Evolutionary conservation across 1,140 invertebrate genomes (phyloP).

Genomic region (Lithobius niger): DNA sequence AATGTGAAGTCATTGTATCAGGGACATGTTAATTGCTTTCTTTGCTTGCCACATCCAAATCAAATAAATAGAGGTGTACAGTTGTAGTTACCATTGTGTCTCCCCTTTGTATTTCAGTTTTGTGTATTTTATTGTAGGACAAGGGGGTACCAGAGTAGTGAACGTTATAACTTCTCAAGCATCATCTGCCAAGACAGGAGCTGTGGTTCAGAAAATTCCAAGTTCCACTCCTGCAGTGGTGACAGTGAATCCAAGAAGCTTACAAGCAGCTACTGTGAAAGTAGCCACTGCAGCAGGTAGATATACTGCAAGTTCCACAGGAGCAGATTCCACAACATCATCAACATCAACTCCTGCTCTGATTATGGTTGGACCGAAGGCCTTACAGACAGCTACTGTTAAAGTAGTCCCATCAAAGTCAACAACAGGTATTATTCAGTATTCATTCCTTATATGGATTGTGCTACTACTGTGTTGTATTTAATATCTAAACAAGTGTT

Average conservation of each 20-base stretch:
- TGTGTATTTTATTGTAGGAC: conserved; percentile 12
- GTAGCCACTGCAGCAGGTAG: conserved; percentile 13
- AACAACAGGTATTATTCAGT: conserved; percentile 16
- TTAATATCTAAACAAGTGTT: no score
- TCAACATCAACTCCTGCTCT: conserved; percentile 20
- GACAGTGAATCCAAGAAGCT: neutral
- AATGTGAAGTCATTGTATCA: no score
- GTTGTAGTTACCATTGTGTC: no score
- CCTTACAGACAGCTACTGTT: conserved; percentile 29
- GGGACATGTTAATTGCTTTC: no score
- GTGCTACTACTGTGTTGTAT: no score
- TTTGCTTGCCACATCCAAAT: no score
- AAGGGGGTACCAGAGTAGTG: conserved; percentile 2
- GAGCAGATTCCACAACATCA: neutral
- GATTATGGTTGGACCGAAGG: conserved; percentile 32
- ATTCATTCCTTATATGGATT: no score
- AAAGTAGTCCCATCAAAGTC: conserved; percentile 20
- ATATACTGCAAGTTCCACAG: neutral
- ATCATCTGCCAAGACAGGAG: neutral
- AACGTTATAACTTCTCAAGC: conserved; percentile 13
- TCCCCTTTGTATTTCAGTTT: no score
- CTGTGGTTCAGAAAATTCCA: neutral
- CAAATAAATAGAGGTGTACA: no score
- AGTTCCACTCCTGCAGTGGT: neutral
- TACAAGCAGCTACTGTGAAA: conserved; percentile 26